Evolutionary conservation across 2,797 vertebrate species (phyloP), one percentile per base, ranked within the genome.

Genomic region (Myripristis murdjan): DNA sequence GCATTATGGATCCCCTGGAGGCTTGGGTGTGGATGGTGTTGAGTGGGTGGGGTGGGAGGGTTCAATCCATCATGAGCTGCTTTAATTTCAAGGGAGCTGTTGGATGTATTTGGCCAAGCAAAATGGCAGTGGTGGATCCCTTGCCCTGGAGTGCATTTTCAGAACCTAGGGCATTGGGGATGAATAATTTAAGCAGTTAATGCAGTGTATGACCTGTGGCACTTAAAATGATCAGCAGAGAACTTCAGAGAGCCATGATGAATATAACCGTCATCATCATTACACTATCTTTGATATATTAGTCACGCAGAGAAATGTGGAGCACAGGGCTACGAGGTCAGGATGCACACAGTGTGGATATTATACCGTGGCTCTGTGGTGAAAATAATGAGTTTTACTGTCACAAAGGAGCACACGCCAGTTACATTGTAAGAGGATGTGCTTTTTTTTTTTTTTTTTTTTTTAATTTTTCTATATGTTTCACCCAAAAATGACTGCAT

Each of bases 141-240:
- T 79, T 55, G 33, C 74, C 73, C 71, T 23, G 48, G 48, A 79
- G 79, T 82, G 84, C 84, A 80, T 86, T 86, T 88, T 86, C 57
- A 75, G 61, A 89, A 86, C 56, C 4, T 67, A 83, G 73, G 80
- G 79, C 79, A 83, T 54, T 55, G 72, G 73, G 66, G 76, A 90
- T 93, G 83, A 93, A 93, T 93, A 92, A 93, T 91, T 91, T 85
- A 91, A 71, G 83, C 75, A 74, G 85, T 87, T 90, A 90, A 91
- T 92, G 79, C 79, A 73, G 84, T 72, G 70, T 79, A 79, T 86
- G 85, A 89, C 89, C 84, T 84, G 53, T 90, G 75, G 78, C 84
- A 83, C 84, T 82, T 39, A 59, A 70, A 83, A 71, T 90, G 82
- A 89, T 91, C 87, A 87, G 71, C 58, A 43, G 43, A 64, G 72